Evolutionary conservation across 2,797 vertebrate species (phyloP).

Genomic region (Emys orbicularis): DNA sequence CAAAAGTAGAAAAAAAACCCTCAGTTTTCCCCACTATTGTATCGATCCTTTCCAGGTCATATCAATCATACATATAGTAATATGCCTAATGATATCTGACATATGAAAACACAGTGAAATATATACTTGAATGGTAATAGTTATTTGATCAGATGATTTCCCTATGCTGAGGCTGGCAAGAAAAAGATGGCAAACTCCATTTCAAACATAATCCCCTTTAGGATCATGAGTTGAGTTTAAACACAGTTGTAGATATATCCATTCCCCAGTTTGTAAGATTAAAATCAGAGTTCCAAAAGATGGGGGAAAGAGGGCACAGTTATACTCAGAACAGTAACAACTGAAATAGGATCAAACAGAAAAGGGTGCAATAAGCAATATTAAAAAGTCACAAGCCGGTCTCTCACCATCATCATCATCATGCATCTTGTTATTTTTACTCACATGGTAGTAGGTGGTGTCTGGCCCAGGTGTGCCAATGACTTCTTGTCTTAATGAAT

Average conservation of each 20-base stretch:
- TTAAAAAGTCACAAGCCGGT: neutral
- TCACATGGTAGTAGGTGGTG: conserved; percentile 85
- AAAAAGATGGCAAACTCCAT: neutral
- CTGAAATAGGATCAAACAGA: neutral
- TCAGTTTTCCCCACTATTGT: neutral
- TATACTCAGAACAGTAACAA: neutral
- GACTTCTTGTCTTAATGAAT: conserved; percentile 90
- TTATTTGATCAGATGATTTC: neutral
- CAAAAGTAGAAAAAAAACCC: neutral
- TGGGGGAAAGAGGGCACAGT: neutral
- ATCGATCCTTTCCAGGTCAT: neutral
- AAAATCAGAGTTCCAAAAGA: conserved; percentile 1
- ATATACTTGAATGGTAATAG: neutral
- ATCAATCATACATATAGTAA: neutral
- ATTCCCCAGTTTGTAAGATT: neutral
- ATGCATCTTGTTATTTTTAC: conserved; percentile 60
- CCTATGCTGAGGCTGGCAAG: neutral
- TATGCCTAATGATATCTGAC: neutral
- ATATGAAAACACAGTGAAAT: neutral
- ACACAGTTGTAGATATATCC: neutral
- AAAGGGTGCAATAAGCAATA: neutral
- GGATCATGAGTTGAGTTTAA: neutral
- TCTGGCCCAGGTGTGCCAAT: conserved; percentile 87
- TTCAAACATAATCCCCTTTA: neutral
- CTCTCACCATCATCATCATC: neutral